A percentile compares a stretch with the other conserved stretches of the same genome.
These are phyloP conservation scores for Megaceryle torquata DNA, from an alignment of 2,113 vertebrate species.

Conservation along the genomic window DNA sequence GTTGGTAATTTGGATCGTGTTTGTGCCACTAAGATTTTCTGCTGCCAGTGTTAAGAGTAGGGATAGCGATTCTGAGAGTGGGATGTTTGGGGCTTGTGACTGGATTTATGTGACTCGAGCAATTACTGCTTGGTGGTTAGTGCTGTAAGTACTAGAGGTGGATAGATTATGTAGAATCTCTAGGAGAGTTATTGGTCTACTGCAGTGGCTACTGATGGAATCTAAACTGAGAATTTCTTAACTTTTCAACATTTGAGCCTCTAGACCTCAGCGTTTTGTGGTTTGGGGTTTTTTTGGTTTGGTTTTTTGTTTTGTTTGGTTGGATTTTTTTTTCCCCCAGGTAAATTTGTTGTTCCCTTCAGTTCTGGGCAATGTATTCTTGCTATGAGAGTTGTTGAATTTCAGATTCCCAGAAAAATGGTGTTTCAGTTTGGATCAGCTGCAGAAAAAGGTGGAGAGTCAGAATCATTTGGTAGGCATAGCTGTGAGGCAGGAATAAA, in stretches of 20 bases:
- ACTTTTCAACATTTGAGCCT: not conserved
- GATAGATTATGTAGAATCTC: not conserved
- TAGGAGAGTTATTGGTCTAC: not conserved
- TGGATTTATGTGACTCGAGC: not conserved
- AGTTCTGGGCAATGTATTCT: not conserved
- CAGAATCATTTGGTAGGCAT: not conserved
- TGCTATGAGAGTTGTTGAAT: not conserved
- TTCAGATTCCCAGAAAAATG: not conserved
- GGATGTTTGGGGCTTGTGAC: not conserved
- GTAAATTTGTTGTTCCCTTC: not conserved
- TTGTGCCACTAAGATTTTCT: slow-evolving; percentile 1
- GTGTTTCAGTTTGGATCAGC: slow-evolving; percentile 5
- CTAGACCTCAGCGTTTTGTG: not conserved
- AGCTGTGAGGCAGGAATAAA: slow-evolving; percentile 57
- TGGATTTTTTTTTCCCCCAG: not conserved
- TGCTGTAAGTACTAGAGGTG: not conserved
- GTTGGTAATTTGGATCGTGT: not conserved
- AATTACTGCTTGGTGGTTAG: not conserved
- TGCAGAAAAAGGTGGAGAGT: not conserved
- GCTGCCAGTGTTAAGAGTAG: not conserved
- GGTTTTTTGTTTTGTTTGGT: not conserved
- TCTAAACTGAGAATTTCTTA: not conserved
- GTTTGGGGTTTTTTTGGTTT: no score
- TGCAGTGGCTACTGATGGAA: not conserved
- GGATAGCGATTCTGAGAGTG: not conserved